phyloP scores from a whole-genome alignment of 2,797 vertebrate genomes.

The Eulemur rubriventer region DNA sequence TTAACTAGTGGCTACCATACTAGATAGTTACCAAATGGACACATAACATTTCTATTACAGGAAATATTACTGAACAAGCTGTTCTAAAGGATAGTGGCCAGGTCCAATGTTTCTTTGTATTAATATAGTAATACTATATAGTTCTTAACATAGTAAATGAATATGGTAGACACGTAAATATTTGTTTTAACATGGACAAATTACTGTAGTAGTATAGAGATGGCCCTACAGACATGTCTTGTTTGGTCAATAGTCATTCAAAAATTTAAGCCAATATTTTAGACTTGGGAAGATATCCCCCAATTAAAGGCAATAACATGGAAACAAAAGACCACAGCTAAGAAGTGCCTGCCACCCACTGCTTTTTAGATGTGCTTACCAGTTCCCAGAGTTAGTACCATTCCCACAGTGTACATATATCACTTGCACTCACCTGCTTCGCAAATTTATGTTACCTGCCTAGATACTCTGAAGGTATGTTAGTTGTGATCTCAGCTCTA shows the following conservation, averaged over 20 bases:
- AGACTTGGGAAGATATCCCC: not conserved
- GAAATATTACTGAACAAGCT: not conserved
- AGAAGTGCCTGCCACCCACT: not conserved
- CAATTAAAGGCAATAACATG: not conserved
- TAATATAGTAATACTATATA: not conserved
- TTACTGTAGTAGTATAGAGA: not conserved
- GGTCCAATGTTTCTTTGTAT: not conserved
- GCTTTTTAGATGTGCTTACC: not conserved
- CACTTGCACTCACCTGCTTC: not conserved
- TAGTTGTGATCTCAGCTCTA: not conserved
- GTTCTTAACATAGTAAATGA: slow-evolving; percentile 18
- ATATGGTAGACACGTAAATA: not conserved
- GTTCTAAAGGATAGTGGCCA: not conserved
- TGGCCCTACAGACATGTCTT: not conserved
- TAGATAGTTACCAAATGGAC: not conserved
- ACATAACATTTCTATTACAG: not conserved
- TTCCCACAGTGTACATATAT: not conserved
- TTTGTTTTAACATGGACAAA: slow-evolving; percentile 23
- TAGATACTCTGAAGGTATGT: not conserved
- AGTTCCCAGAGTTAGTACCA: not conserved
- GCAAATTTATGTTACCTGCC: not conserved
- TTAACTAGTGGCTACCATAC: not conserved
- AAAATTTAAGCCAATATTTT: not conserved
- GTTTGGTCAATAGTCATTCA: not conserved
- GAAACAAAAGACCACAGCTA: not conserved